phyloP scores from a whole-genome alignment of 1,140 invertebrate genomes.

The Pararge aegeria region DNA sequence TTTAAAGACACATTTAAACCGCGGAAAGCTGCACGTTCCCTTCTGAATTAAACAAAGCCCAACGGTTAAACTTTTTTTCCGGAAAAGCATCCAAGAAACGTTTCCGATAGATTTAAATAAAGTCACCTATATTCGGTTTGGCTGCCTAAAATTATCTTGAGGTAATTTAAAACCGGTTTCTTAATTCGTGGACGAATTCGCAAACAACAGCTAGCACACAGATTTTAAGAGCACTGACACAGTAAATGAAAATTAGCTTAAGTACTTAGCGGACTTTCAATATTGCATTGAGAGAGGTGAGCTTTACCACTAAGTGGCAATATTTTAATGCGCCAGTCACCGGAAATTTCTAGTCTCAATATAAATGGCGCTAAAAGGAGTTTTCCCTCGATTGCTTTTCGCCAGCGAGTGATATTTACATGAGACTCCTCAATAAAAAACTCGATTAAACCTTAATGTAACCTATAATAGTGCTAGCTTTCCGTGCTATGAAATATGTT shows the following conservation, averaged over 20 bases:
- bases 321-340: constrained; percentile 1
- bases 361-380: constrained; percentile 5
- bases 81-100: no score
- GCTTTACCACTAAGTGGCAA: neutral
- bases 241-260: neutral
- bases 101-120: no score
- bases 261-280: neutral
- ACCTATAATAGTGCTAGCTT: neutral
- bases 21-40: no score
- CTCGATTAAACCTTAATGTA: constrained; percentile 6
- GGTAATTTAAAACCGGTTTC: no score
- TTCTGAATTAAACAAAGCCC: no score
- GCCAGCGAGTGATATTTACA: constrained; percentile 11
- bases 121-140: no score
- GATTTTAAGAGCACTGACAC: neutral
- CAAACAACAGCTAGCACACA: no score
- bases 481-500: constrained; percentile 11
- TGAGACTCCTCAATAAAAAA: constrained; percentile 12
- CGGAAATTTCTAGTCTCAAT: constrained; percentile 7
- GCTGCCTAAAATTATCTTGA: no score
- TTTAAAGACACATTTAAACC: no score
- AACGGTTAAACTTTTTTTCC: no score
- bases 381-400: constrained; percentile 17
- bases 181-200: no score
- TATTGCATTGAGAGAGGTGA: neutral